Evolutionary conservation across 2,797 vertebrate species (phyloP), one percentile per base, ranked within the genome.

Genomic region (Sitta carolinensis): DNA sequence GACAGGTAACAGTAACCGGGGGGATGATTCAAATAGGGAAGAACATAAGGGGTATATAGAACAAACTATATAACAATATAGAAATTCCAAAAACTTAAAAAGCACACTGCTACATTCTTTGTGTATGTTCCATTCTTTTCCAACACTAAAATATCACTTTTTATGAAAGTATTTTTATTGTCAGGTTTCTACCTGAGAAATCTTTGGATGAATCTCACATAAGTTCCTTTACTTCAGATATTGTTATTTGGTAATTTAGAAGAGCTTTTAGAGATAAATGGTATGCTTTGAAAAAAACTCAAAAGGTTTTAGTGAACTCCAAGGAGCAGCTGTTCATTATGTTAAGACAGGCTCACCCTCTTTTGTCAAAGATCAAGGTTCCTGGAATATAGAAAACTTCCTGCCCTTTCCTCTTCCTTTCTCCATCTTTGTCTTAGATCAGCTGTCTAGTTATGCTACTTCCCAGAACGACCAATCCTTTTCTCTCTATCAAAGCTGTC

Each of bases 161-260:
- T 72, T 75, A 43, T 74, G 26, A 19, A 47, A n/a, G 1, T 34
- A 21, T 32, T 64, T 34, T 9, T 72, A 32, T 50, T 78, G 13
- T 50, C n/a, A 59, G 11, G 2, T 62, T 83, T 80, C 16, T 67
- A 29, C 19, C 21, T 54, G 29, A 25, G n/a, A 32, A 90, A 58
- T 26, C 4, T 51, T 64, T 40, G 36, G 11, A 40, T 29, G 6
- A 59, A 42, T 54, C 16, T 54, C 0, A 0, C 21, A 3, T 15
- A 79, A 59, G 5, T 76, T 70, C 5, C 23, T 77, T 73, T 85
- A 61, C 4, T 12, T 73, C 27, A 75, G 27, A 54, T 54, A 38
- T 2, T 36, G 13, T 52, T 16, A 4, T 74, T 85, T 4, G 6
- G 17, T 51, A 69, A 12, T 69, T 85, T 45, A 16, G 4, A 93